A percentile compares a stretch with the other conserved stretches of the same genome.
phyloP scores from a whole-genome alignment of 2,113 vertebrate species.

The Clinocottus analis region DNA sequence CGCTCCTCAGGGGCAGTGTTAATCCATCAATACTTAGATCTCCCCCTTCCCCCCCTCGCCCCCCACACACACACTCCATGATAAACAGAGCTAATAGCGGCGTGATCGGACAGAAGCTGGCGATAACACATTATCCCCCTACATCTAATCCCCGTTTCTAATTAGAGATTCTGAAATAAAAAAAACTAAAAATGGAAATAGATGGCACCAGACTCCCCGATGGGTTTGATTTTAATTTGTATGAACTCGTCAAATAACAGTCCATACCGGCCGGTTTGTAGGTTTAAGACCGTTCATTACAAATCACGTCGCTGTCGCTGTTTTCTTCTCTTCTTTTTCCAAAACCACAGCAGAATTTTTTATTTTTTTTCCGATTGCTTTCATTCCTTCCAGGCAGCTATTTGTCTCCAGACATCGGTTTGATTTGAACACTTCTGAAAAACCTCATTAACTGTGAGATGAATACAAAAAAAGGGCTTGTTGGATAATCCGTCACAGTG shows the following conservation, averaged over 20 bases:
- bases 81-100: constrained; percentile 73
- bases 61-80: too few relatives aligned
- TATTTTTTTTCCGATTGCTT: constrained; percentile 12
- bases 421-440: constrained; percentile 13
- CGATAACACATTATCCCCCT: constrained; percentile 67
- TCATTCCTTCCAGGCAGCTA: constrained; percentile 14
- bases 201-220: constrained; percentile 4
- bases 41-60: constrained; percentile 34
- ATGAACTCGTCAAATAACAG: constrained; percentile 24
- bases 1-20: constrained; percentile 41
- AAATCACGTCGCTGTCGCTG: neutral
- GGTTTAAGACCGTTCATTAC: constrained; percentile 9
- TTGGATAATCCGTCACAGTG: constrained; percentile 36
- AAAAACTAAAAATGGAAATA: constrained; percentile 35
- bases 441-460: constrained; percentile 36
- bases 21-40: constrained; percentile 58
- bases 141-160: constrained; percentile 68
- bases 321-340: neutral
- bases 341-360: neutral
- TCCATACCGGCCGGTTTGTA: neutral
- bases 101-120: constrained; percentile 60
- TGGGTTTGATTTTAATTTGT: constrained; percentile 16
- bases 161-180: constrained; percentile 63
- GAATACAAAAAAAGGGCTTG: constrained; percentile 11
- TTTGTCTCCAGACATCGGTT: constrained; percentile 24